Evolutionary conservation across 2,113 vertebrate genomes (phyloP), one percentile per base, ranked within the genome.

Genomic region (Mobula hypostoma): DNA sequence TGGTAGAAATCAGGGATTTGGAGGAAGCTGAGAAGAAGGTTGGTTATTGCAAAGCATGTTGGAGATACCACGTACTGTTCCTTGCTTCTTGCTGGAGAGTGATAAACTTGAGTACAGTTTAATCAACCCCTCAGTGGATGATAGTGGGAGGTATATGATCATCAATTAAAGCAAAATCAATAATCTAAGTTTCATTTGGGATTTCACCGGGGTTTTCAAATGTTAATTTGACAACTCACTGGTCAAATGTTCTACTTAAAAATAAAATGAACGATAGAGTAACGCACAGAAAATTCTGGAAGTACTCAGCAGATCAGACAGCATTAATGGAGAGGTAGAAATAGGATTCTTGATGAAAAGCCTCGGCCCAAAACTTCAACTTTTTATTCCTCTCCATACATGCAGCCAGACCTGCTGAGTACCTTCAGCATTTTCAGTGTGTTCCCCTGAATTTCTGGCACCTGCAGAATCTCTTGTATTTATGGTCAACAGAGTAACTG

Each of bases 401-500:
- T 48, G 1, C 48, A 48, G 48, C 48, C 2, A 48, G 48, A 2
- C 48, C 48, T 48, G 48, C 48, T 48, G 48, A 48, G 48, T 48
- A 48, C 48, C 48, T 48, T 1, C 48, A 48, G 48, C 48, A 48
- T 48, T 48, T 48, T 48, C 48, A 48, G 48, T 48, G 48, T 48
- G 48, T 48, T 48, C 48, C 48, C 3, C 48, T 48, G 48, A 48
- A 48, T 48, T 48, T 48, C 48, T 48, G 48, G 48, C 48, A 48
- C 3, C 48, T 48, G 48, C 48, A 48, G 48, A 48, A 48, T 48
- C 48, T 48, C 48, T 1, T 48, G 48, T 36, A 36, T 36, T 36
- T 36, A 36, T 36, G 36, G 36, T 96, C 96, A 96, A 97, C 97
- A 97, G 95, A 96, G 97, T 97, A 97, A 95, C 95, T 96, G 96